phyloP scores from a whole-genome alignment of 1,140 invertebrate species.

The Calycopis cecrops region DNA sequence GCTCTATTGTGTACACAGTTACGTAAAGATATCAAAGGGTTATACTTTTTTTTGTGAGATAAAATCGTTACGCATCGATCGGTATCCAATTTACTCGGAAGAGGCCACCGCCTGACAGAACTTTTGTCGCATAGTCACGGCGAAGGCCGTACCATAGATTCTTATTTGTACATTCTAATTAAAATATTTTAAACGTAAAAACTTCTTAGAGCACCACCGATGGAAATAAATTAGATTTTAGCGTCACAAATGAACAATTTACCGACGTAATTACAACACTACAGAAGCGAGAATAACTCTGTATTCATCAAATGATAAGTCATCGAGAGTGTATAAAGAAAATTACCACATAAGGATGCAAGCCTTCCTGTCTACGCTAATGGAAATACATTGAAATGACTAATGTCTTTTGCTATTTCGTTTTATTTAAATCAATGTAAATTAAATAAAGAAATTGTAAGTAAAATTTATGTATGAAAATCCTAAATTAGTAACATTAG shows the following conservation, averaged over 20 bases:
- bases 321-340: too few species aligned
- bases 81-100: constrained; percentile 63
- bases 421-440: too few species aligned
- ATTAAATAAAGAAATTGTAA: too few species aligned
- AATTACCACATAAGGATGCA: too few species aligned
- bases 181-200: constrained; percentile 52
- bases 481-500: too few species aligned
- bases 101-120: constrained; percentile 38
- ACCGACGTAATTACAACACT: constrained; percentile 4
- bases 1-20: constrained; percentile 55
- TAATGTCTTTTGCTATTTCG: too few species aligned
- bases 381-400: too few species aligned
- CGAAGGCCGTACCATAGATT: constrained; percentile 39
- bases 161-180: constrained; percentile 67
- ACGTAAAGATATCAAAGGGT: constrained; percentile 57
- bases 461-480: too few species aligned
- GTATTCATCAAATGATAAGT: too few species aligned
- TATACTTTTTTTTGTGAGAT: constrained; percentile 56
- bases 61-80: constrained; percentile 62
- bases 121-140: constrained; percentile 64
- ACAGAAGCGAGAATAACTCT: too few species aligned
- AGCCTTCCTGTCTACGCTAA: too few species aligned
- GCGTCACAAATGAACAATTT: constrained; percentile 7
- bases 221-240: constrained; percentile 45
- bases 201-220: constrained; percentile 33